A percentile compares a stretch with the other conserved stretches of the same genome.
Conservation (phyloP, 2,888 invertebrate genomes). For the Cataglyphis livida region DNA sequence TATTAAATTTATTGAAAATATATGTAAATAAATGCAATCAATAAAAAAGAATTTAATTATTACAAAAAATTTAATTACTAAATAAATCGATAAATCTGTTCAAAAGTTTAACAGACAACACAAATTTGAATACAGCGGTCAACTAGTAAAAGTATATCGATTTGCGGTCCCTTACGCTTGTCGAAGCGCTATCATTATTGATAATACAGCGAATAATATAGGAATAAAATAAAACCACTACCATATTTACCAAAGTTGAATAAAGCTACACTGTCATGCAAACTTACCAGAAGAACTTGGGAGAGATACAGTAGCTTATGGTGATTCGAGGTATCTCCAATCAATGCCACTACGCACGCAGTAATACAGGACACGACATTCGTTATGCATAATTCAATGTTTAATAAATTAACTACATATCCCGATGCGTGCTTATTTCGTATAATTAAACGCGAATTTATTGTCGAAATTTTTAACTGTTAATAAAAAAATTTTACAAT, state of each 20-base stretch:
- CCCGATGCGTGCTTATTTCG: background rate
- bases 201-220: slow-evolving; percentile 32
- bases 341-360: slow-evolving; percentile 86
- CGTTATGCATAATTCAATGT: slow-evolving; percentile 74
- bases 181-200: slow-evolving; percentile 45
- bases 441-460: slow-evolving; percentile 9
- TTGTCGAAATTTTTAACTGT: slow-evolving; percentile 7
- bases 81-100: background rate
- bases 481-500: background rate
- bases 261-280: slow-evolving; percentile 78
- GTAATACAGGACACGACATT: slow-evolving; percentile 77
- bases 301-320: slow-evolving; percentile 88
- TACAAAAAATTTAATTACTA: background rate
- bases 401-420: slow-evolving; percentile 42
- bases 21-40: background rate
- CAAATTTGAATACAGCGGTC: slow-evolving; percentile 29
- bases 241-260: slow-evolving; percentile 11
- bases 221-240: slow-evolving; percentile 17
- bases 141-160: slow-evolving; percentile 37
- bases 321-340: slow-evolving; percentile 87
- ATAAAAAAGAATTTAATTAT: background rate
- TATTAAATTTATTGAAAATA: slow-evolving; percentile 6
- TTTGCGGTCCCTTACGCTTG: slow-evolving; percentile 59
- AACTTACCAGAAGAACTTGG: slow-evolving; percentile 87
- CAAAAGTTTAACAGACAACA: slow-evolving; percentile 21